These are phyloP conservation scores for Protonibea diacanthus DNA, from an alignment of 2,797 vertebrate genomes.

Conservation along the genomic window DNA sequence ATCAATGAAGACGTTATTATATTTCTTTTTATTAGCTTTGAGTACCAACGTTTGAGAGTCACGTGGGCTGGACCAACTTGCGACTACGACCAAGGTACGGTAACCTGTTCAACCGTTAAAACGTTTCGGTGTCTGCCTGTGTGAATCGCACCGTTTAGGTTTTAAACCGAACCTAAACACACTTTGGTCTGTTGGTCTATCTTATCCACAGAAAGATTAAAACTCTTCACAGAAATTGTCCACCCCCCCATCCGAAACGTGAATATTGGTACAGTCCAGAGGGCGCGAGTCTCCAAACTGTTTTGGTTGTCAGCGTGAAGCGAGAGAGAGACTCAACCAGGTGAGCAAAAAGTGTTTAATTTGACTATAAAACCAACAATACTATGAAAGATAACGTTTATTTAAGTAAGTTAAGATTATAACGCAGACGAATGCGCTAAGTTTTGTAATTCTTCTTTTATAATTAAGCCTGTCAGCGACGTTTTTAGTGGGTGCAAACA, in stretches of 20 bases:
- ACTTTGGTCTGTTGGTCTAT: no score
- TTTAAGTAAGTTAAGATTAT: accelerated
- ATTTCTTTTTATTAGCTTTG: background rate
- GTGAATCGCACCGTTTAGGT: no score
- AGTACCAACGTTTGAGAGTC: background rate
- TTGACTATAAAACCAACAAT: background rate
- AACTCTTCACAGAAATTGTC: background rate
- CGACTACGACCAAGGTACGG: no score
- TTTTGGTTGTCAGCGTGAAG: background rate
- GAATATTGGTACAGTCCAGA: slow-evolving; percentile 68
- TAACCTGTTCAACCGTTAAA: no score
- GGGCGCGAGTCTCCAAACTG: slow-evolving; percentile 66
- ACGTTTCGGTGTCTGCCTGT: no score
- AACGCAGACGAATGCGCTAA: background rate
- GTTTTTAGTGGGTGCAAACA: background rate
- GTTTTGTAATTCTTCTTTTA: background rate
- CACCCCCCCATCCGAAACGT: background rate
- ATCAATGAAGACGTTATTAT: accelerated
- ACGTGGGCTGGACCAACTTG: no score
- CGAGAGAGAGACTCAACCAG: background rate
- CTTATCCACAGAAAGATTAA: no score
- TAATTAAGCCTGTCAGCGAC: background rate
- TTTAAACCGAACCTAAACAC: no score
- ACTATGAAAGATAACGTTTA: background rate
- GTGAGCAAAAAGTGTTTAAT: background rate